Base-by-base conservation (phyloP, 1,140 invertebrate species). In the Pogonus chalceus region DNA sequence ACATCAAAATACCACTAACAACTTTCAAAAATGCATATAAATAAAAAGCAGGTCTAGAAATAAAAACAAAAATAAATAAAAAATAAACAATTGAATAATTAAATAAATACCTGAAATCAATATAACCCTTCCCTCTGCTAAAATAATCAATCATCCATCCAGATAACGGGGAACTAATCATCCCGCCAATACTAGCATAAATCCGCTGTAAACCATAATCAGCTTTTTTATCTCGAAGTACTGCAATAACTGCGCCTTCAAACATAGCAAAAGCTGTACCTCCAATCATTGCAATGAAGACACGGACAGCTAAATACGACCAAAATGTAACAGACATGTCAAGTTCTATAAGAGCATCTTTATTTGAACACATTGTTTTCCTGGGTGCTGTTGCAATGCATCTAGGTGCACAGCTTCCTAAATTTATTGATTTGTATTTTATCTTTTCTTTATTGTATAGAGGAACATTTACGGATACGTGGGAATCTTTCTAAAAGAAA, bases 251-350 rank as follows among this genome's bases (percentile, higher is more conserved):
- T 14, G 87, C 87, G 9, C 87, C 87, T 71, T 90, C 87, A 62
- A 90, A 87, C 81, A 90, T 86, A 2, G 85, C 83, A 61, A 85
- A 87, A 1, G 83, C 80, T 2, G 85, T 88, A 0, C 85, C 85
- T 52, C 84, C 76, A 48, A 84, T 79, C 26, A 83, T 80, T 20
- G 83, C 81, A 43, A 88, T 80, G 56, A 88, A 79, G 2, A 88
- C 81, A 50, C 87, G 74, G 2, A 88, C 77, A 21, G 73, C 66
- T n/a, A 88, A 74, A 63, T 89, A 90, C 1, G 80, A 61, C 84
- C 87, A 88, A 64, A 89, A 89, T 0, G 86, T 88, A 4, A 86
- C 59, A 2, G 69, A 64, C 1, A 83, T 75, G 60, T 87, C 79
- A 39, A 81, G 72, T 55, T 83, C 81, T 7, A 81, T 69, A 2